Evolutionary conservation across 2,113 vertebrate genomes (phyloP).

Genomic region (Oreochromis aureus): DNA sequence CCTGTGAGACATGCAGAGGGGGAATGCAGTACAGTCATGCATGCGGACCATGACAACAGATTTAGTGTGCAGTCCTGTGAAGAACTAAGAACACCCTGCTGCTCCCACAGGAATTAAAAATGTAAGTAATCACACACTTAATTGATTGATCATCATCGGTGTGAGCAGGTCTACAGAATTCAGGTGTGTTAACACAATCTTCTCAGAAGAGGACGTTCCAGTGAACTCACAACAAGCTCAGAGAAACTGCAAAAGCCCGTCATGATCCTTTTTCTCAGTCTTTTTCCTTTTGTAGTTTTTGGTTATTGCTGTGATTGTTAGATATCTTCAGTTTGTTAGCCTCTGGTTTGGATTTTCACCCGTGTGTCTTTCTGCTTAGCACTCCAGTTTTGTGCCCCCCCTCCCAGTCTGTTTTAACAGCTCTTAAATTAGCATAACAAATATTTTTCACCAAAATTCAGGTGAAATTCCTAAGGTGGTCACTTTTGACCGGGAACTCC

Average conservation of each 20-base stretch:
- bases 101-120: neutral
- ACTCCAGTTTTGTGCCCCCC: neutral
- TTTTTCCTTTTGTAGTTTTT: neutral
- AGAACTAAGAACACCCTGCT: neutral
- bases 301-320: neutral
- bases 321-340: neutral
- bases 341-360: neutral
- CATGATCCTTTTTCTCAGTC: neutral
- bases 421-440: neutral
- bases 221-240: neutral
- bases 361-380: neutral
- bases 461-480: neutral
- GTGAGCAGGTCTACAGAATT: neutral
- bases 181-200: neutral
- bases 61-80: neutral
- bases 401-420: neutral
- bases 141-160: neutral
- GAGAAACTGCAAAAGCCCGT: neutral
- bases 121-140: neutral
- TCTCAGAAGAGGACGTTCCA: neutral
- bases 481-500: neutral
- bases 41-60: neutral
- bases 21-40: neutral
- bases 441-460: neutral
- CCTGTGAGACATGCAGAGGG: constrained; percentile 33